Evolutionary conservation across 2,113 vertebrate species (phyloP).

Genomic region (Ptilonorhynchus violaceus): DNA sequence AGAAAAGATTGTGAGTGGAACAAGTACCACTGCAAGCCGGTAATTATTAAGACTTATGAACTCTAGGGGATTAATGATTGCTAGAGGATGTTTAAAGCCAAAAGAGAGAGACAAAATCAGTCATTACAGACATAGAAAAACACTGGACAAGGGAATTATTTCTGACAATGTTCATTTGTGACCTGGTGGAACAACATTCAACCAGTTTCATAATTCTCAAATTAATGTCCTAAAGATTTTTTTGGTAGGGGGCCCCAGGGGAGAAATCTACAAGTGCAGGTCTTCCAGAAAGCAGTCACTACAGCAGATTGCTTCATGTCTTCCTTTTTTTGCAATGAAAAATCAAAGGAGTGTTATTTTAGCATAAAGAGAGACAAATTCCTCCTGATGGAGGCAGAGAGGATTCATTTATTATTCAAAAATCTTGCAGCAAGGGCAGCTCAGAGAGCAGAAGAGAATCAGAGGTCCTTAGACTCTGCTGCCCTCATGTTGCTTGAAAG

Average conservation of each 20-base stretch:
- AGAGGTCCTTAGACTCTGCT: not conserved
- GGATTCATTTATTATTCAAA: not conserved
- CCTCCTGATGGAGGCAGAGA: not conserved
- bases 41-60: not conserved
- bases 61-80: not conserved
- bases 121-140: not conserved
- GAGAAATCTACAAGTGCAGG: not conserved
- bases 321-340: not conserved
- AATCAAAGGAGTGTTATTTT: not conserved
- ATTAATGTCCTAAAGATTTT: not conserved
- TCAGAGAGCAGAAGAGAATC: not conserved
- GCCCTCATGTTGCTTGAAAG: not conserved
- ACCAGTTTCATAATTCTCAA: not conserved
- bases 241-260: not conserved
- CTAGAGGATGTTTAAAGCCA: not conserved
- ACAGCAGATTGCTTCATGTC: not conserved
- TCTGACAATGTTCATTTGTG: not conserved
- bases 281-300: not conserved
- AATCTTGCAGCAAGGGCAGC: not conserved
- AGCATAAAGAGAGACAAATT: not conserved
- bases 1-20: not conserved
- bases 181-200: not conserved
- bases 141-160: not conserved
- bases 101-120: not conserved
- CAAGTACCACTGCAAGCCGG: not conserved